These are phyloP conservation scores for Creontiades dilutus DNA, from an alignment of 2,888 invertebrate species.

Conservation along the genomic window DNA sequence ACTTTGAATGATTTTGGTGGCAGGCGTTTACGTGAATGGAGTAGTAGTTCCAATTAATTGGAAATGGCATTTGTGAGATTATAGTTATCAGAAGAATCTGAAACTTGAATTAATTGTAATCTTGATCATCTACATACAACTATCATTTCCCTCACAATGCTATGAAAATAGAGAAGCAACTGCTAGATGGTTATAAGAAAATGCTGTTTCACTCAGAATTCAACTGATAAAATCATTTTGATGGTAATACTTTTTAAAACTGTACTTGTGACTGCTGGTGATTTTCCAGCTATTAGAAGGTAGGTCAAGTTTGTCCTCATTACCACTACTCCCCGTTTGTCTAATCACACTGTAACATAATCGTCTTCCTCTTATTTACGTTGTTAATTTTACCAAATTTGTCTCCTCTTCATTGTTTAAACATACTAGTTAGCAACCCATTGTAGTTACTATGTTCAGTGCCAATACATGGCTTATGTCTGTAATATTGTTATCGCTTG, in stretches of 20 bases:
- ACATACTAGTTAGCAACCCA: neutral
- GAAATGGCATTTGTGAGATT: no score
- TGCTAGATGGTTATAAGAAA: no score
- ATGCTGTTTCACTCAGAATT: no score
- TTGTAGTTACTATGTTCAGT: constrained; percentile 4
- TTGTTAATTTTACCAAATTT: neutral
- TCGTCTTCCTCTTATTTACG: neutral
- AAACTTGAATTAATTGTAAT: no score
- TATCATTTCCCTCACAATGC: neutral
- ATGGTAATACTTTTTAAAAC: neutral
- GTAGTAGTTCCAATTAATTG: no score
- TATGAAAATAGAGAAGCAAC: no score
- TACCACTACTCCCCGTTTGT: neutral
- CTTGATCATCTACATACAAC: no score
- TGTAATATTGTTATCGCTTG: constrained; percentile 16
- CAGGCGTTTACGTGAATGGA: no score
- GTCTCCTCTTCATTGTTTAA: neutral
- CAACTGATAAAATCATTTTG: neutral
- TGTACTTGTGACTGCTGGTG: neutral
- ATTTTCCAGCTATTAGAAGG: neutral
- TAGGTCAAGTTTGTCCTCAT: neutral
- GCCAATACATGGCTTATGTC: constrained; percentile 3
- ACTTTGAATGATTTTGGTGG: no score
- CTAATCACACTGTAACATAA: neutral
- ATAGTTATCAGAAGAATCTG: no score